phyloP scores from a whole-genome alignment of 2,888 invertebrate species.

The Amphipyra berbera region DNA sequence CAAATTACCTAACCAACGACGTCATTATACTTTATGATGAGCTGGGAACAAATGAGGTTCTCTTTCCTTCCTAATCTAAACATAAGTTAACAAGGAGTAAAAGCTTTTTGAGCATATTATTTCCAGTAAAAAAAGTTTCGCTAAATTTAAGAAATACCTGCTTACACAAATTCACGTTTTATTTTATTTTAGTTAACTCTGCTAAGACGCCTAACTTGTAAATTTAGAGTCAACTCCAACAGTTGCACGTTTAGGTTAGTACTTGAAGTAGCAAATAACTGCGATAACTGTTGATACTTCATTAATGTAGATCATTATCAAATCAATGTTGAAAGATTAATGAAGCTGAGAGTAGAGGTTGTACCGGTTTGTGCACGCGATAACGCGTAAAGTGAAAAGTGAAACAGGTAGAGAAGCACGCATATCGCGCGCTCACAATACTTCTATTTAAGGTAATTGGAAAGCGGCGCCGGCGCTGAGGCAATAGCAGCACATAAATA shows the following conservation, averaged over 20 bases:
- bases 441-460: slow-evolving; percentile 65
- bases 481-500: slow-evolving; percentile 77
- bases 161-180: background rate
- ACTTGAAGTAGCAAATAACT: slow-evolving; percentile 60
- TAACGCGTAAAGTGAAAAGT: slow-evolving; percentile 49
- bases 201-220: background rate
- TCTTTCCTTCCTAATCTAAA: slow-evolving; percentile 52
- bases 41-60: slow-evolving; percentile 47
- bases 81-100: slow-evolving; percentile 30
- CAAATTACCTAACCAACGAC: slow-evolving; percentile 67
- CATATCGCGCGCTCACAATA: slow-evolving; percentile 60
- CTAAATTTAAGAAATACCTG: background rate
- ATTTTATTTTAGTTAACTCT: background rate
- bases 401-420: slow-evolving; percentile 58
- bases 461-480: slow-evolving; percentile 57
- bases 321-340: slow-evolving; percentile 70
- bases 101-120: slow-evolving; percentile 2
- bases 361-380: slow-evolving; percentile 73
- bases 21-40: slow-evolving; percentile 68
- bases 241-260: background rate
- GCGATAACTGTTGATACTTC: slow-evolving; percentile 64
- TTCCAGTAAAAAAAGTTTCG: background rate
- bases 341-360: slow-evolving; percentile 61
- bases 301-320: slow-evolving; percentile 72
- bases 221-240: slow-evolving; percentile 3